A percentile compares a stretch with the other conserved stretches of the same genome.
These are phyloP conservation scores for Melikaiella ostensackeni DNA, from an alignment of 2,888 invertebrate genomes.

Conservation along the genomic window DNA sequence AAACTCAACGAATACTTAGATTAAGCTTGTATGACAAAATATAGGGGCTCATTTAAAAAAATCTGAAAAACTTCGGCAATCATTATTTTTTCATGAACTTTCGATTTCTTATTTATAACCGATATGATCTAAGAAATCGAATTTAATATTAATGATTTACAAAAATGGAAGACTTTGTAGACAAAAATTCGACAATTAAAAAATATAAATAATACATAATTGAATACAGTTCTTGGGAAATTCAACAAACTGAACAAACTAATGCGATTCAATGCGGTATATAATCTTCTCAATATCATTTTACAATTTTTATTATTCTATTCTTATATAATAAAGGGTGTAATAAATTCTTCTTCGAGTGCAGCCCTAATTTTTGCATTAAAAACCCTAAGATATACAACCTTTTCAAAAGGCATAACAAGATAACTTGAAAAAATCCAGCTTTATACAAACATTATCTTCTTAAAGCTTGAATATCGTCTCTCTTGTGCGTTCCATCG, in stretches of 20 bases:
- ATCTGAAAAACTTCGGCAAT: too few relatives aligned
- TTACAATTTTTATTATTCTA: background rate
- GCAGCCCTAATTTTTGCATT: background rate
- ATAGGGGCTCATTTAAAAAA: too few relatives aligned
- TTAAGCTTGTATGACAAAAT: too few relatives aligned
- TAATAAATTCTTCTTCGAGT: background rate
- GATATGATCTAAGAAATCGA: too few relatives aligned
- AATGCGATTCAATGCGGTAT: background rate
- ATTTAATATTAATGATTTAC: too few relatives aligned
- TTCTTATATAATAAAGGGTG: background rate
- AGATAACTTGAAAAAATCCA: background rate
- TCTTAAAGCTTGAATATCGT: constrained; percentile 48
- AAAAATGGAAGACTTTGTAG: too few relatives aligned
- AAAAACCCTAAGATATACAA: background rate
- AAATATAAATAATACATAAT: too few relatives aligned
- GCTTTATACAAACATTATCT: background rate
- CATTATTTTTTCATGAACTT: too few relatives aligned
- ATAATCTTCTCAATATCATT: background rate
- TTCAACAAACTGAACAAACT: background rate
- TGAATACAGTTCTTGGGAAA: background rate
- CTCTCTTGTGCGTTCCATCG: constrained; percentile 93
- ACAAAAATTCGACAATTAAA: too few relatives aligned
- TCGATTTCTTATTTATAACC: too few relatives aligned
- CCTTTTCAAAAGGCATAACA: background rate
- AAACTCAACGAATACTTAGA: too few relatives aligned